phyloP scores from a whole-genome alignment of 2,888 invertebrate genomes.

The Steromphala cineraria region DNA sequence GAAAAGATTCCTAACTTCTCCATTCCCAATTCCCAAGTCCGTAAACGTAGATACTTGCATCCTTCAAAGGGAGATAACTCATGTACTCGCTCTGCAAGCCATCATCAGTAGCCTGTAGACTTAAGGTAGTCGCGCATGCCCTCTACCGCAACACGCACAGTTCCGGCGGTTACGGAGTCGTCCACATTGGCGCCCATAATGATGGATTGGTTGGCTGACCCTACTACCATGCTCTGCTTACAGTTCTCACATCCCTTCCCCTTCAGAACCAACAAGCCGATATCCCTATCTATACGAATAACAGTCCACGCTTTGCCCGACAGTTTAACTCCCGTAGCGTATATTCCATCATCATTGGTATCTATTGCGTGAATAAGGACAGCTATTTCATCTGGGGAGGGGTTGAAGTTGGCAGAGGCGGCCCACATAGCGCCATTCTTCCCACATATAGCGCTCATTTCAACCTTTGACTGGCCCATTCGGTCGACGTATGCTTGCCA shows the following conservation, averaged over 20 bases:
- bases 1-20: too few relatives aligned
- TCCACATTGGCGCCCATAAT: constrained; percentile 30
- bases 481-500: constrained; percentile 33
- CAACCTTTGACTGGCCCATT: constrained; percentile 26
- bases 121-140: constrained; percentile 36
- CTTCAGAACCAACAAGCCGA: constrained; percentile 27
- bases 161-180: constrained; percentile 26
- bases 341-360: constrained; percentile 26
- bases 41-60: neutral
- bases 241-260: constrained; percentile 33
- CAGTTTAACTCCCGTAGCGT: constrained; percentile 25
- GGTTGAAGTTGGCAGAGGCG: constrained; percentile 15
- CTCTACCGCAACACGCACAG: constrained; percentile 27
- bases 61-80: neutral
- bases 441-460: constrained; percentile 31
- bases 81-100: neutral
- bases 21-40: too few relatives aligned
- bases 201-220: constrained; percentile 25
- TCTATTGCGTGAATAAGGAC: constrained; percentile 21
- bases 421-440: constrained; percentile 36
- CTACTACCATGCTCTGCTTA: constrained; percentile 30
- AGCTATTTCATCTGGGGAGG: constrained; percentile 30
- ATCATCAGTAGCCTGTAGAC: constrained; percentile 17
- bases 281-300: constrained; percentile 29
- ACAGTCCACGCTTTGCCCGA: constrained; percentile 34